Base-by-base conservation (phyloP, 2,797 vertebrate genomes). In the Ptychobarbus kaznakovi region DNA sequence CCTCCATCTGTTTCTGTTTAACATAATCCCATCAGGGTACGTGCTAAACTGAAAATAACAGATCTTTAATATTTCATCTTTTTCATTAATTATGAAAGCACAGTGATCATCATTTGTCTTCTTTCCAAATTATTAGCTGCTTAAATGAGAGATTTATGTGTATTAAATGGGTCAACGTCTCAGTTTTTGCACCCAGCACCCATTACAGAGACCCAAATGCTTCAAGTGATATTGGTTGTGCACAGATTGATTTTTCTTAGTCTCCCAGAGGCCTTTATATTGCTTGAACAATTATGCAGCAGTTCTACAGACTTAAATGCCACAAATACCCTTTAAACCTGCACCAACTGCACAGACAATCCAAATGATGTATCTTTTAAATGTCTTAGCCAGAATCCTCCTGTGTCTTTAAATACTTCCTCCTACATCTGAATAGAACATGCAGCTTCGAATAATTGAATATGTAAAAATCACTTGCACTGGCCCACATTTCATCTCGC, bases 1-100 rank as follows among this genome's bases (percentile, higher is more conserved):
- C 25, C 72, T 82, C 80, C 81, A 78, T 82, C 76, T 88, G 84
- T 44, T 74, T 83, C 78, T 74, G 49, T 79, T 86, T 70, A 80
- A 61, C 49, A 79, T 69, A 82, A 82, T 82, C 35, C 58, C 63
- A 66, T 75, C 70, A 76, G 76, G 75, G 66, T 35, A 68, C n/a
- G 56, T 38, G 66, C 61, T 35, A 76, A 25, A 66, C 80, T 83
- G 74, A 69, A 75, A 83, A 82, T 83, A 76, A 72, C 81, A 61
- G 28, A 74, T 82, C 75, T 86, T 86, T 81, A 69, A 80, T 76
- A 83, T 83, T 80, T 83, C 49, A 86, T 61, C 10, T 42, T 51
- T 80, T 69, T 83, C 46, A 80, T 88, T 73, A 70, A 83, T 86
- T 80, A 86, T 83, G 40, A 46, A 82, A 56, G 61, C 35, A 3